Base-by-base conservation (phyloP, 2,113 vertebrate genomes). In the Miniopterus natalensis region DNA sequence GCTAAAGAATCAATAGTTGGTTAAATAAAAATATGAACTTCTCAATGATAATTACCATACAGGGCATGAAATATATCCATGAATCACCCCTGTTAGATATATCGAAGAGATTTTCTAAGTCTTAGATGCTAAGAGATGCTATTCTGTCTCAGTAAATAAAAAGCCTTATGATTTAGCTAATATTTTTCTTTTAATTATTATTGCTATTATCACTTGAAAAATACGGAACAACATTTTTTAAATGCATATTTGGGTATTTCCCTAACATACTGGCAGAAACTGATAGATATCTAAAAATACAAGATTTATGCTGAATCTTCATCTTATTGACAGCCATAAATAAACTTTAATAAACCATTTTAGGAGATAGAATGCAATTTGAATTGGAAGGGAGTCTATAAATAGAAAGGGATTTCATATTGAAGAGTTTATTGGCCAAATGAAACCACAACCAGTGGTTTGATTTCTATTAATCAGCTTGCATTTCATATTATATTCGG, bases 11-110 rank as follows among this genome's bases (percentile, higher is more conserved):
- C 18, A 93, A 36, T 86, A 84, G 85, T 85, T 97, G 23, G 6
- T 49, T 88, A 75, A 97, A 88, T 51, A 84, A 63, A 95, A 91
- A 74, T 36, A 95, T 40, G 73, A 95, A 80, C 0, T 51, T 95
- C 95, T 94, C 18, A 96, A 97, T 85, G 0, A 2, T 17, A 97
- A 78, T 92, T 95, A 71, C 53, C 70, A 80, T 42, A 84, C 1
- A 77, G 8, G 31, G 6, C 57, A 3, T 29, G 13, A 95, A n/a
- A 94, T 12, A 87, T 90, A 5, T 68, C 3, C 8, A 92, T 53
- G n/a, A 70, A 93, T 78, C 8, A 57, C 5, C 1, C 21, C 4
- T 27, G 4, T 73, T 36, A 65, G 27, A 53, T 84, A 3, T 31
- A 71, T 1, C 21, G 51, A 85, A 71, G 55, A 84, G 9, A 3